These are phyloP conservation scores for Trypoxylon attenuatum DNA, from an alignment of 2,888 invertebrate species.

Conservation along the genomic window DNA sequence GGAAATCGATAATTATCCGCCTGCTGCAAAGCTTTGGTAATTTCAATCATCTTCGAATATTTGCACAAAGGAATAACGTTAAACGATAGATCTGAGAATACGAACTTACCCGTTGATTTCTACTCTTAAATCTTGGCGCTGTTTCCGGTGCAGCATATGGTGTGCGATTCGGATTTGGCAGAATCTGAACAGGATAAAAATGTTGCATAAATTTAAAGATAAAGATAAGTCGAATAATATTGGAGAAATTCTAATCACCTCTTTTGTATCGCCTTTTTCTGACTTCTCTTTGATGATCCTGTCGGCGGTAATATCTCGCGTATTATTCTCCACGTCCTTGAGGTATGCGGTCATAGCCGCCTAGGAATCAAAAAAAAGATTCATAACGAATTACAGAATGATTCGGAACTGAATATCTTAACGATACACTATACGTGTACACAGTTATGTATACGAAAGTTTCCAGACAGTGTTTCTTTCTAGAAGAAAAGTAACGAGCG, in stretches of 20 bases:
- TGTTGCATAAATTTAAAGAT: neutral
- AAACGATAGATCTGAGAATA: neutral
- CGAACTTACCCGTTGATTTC: conserved; percentile 25
- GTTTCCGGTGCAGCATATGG: conserved; percentile 55
- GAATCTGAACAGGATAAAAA: conserved; percentile 9
- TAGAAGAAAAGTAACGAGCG: too few species aligned
- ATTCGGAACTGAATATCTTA: neutral
- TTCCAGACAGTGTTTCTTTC: too few species aligned
- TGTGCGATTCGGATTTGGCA: conserved; percentile 49
- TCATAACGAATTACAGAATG: too few species aligned
- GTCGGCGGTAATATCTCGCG: conserved; percentile 69
- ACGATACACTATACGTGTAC: neutral
- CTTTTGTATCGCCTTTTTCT: conserved; percentile 39
- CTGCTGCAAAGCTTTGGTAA: conserved; percentile 53
- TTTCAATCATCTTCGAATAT: too few species aligned
- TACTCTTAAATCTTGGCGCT: conserved; percentile 51
- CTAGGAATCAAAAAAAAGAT: conserved; percentile 59
- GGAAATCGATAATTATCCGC: too few species aligned
- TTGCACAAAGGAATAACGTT: too few species aligned
- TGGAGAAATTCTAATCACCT: too few species aligned
- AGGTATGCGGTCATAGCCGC: conserved; percentile 92
- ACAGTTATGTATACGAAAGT: too few species aligned
- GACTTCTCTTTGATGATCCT: conserved; percentile 74
- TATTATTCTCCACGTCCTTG: conserved; percentile 83
- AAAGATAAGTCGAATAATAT: neutral